Evolutionary conservation across 1,140 invertebrate species (phyloP).

Genomic region (Penaeus vannamei): DNA sequence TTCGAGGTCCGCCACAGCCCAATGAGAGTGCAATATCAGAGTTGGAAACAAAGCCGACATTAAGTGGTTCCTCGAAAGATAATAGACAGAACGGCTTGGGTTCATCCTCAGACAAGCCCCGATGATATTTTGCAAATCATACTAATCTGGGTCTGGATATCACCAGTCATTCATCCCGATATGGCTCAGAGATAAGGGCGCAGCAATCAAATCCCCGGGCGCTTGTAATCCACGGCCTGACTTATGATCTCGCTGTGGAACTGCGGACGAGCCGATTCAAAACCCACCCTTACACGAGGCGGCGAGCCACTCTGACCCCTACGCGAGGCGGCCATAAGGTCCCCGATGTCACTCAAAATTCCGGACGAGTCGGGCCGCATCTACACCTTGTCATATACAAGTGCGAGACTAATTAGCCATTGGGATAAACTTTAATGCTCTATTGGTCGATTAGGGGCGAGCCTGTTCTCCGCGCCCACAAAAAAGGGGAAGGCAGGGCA

Average conservation of each 20-base stretch:
- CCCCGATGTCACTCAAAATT: conserved; percentile 1
- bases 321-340: conserved; percentile 21
- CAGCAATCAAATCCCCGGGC: conserved; percentile 61
- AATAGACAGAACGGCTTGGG: conserved; percentile 62
- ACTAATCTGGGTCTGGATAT: conserved; percentile 64
- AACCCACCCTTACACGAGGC: conserved; percentile 49
- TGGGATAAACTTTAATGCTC: too few species aligned
- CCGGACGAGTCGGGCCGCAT: conserved; percentile 7
- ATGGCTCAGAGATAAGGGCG: conserved; percentile 64
- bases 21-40: conserved; percentile 66
- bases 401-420: too few species aligned
- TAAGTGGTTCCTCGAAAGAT: conserved; percentile 64
- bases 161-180: conserved; percentile 67
- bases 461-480: too few species aligned
- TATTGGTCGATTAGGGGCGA: too few species aligned
- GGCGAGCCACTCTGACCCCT: conserved; percentile 34
- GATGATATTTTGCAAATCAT: conserved; percentile 67
- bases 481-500: too few species aligned
- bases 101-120: conserved; percentile 56
- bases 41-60: conserved; percentile 65
- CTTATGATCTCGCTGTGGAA: conserved; percentile 61
- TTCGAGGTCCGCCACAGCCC: conserved; percentile 52
- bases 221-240: conserved; percentile 56
- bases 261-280: conserved; percentile 48
- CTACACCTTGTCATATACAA: conserved; percentile 42